Evolutionary conservation across 2,888 invertebrate species (phyloP).

Genomic region (Athetis lepigone): DNA sequence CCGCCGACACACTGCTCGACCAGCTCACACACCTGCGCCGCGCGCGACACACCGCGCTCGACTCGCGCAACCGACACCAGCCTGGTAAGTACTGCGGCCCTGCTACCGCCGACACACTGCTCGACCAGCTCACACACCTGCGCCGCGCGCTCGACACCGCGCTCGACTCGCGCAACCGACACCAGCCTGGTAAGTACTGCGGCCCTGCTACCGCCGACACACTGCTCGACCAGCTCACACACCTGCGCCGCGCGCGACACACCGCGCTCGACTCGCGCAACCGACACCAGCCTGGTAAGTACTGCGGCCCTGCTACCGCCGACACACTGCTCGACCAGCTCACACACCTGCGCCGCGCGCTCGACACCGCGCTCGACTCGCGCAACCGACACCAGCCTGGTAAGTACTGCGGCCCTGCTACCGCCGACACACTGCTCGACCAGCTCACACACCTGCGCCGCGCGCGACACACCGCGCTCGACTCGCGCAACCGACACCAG

Average conservation of each 20-base stretch:
- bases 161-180: conserved; percentile 92
- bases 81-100: conserved; percentile 78
- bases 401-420: too few relatives aligned
- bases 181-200: conserved; percentile 78
- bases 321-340: conserved; percentile 98
- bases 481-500: conserved; percentile 88
- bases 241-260: conserved; percentile 96
- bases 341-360: conserved; percentile 96
- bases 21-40: conserved; percentile 97
- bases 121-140: conserved; percentile 98
- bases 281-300: conserved; percentile 80
- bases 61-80: conserved; percentile 88
- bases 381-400: conserved; percentile 81
- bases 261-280: conserved; percentile 94
- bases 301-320: too few relatives aligned
- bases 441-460: conserved; percentile 97
- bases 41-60: conserved; percentile 97
- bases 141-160: conserved; percentile 97
- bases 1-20: conserved; percentile 97
- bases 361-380: conserved; percentile 97
- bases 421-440: conserved; percentile 97
- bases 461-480: conserved; percentile 97
- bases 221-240: conserved; percentile 97
- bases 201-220: conserved; percentile 98
- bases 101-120: conserved; percentile 97